phyloP scores from a whole-genome alignment of 2,888 invertebrate species.

The Apocheima hispidaria region DNA sequence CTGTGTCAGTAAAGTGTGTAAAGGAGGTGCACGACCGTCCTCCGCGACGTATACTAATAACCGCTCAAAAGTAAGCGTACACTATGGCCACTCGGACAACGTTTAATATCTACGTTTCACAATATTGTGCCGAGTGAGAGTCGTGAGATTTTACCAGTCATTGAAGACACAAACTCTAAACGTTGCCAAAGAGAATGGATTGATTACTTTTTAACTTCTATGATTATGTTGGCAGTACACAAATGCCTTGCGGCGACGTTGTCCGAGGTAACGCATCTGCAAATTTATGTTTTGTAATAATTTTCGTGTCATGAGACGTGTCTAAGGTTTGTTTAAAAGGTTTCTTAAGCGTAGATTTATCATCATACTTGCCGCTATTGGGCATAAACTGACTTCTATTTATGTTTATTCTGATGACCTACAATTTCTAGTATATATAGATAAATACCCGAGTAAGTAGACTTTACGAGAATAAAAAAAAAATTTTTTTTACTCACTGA shows the following conservation, averaged over 20 bases:
- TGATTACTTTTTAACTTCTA: conserved; percentile 84
- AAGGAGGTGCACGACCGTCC: conserved; percentile 35
- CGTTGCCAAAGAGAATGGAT: conserved; percentile 82
- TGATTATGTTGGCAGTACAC: conserved; percentile 72
- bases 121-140: conserved; percentile 71
- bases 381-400: neutral
- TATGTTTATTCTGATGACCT: neutral
- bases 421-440: no score
- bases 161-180: conserved; percentile 80
- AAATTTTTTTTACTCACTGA: no score
- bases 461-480: no score
- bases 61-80: conserved; percentile 59
- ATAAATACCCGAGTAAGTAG: no score
- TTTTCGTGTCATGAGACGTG: conserved; percentile 64
- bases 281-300: conserved; percentile 72
- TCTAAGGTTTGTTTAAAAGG: conserved; percentile 31
- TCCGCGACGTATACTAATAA: conserved; percentile 37
- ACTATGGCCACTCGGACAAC: conserved; percentile 54
- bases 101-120: conserved; percentile 72
- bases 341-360: conserved; percentile 21
- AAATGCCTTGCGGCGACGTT: conserved; percentile 70
- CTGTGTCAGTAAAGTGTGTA: conserved; percentile 36
- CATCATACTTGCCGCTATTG: neutral
- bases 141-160: conserved; percentile 78
- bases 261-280: conserved; percentile 59